Percentiles rank a stretch among this genome's conserved stretches.
These are phyloP conservation scores for Chorisops tibialis DNA, from an alignment of 2,888 invertebrate genomes.

Conservation along the genomic window DNA sequence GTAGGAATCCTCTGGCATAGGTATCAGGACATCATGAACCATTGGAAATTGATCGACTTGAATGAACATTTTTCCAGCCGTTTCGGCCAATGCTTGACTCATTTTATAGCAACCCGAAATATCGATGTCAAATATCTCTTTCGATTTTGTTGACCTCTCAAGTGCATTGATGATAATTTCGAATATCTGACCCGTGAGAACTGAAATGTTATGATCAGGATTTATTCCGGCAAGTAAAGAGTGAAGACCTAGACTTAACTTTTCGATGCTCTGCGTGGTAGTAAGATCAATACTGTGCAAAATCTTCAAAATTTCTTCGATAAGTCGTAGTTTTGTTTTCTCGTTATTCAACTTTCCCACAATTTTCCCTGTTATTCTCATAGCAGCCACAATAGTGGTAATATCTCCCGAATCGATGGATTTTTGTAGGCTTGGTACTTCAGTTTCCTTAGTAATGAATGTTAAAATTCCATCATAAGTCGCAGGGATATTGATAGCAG, in stretches of 20 bases:
- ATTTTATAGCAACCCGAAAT: background rate
- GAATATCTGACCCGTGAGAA: conserved; percentile 6
- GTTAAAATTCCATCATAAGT: background rate
- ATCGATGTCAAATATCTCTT: conserved; percentile 13
- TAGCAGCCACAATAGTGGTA: background rate
- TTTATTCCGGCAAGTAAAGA: background rate
- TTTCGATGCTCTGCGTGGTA: background rate
- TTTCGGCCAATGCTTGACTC: conserved; percentile 1
- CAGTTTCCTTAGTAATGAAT: background rate
- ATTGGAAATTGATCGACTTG: conserved; percentile 20
- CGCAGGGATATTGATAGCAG: background rate
- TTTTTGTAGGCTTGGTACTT: background rate
- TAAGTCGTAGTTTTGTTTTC: background rate
- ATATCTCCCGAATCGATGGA: conserved; percentile 1
- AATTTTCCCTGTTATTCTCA: background rate
- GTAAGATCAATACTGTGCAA: background rate
- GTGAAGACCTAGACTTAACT: background rate
- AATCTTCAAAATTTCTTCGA: background rate
- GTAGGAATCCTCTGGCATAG: conserved; percentile 5
- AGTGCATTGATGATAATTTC: background rate
- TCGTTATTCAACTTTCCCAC: background rate
- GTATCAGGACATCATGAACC: conserved; percentile 4
- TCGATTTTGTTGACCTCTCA: background rate
- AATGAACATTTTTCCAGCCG: conserved; percentile 18
- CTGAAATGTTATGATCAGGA: conserved; percentile 9